Conservation (phyloP, 2,113 vertebrate species). For the Macquaria ambigua region DNA sequence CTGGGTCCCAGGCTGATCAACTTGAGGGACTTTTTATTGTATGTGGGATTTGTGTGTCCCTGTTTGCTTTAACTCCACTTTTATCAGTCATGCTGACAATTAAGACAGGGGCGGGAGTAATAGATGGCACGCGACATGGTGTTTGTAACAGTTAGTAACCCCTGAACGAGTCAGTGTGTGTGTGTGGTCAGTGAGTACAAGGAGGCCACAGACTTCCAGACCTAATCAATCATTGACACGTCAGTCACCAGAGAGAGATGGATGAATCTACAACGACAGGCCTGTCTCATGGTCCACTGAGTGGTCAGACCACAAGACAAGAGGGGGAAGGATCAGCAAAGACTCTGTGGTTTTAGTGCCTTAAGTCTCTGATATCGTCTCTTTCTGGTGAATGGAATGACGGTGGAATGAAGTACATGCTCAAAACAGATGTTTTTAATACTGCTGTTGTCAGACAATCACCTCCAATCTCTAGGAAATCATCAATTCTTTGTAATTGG, state of each 20-base stretch:
- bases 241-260: constrained; percentile 6
- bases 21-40: not conserved
- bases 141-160: not conserved
- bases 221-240: not conserved
- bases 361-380: not conserved
- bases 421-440: not conserved
- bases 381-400: not conserved
- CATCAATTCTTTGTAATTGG: not conserved
- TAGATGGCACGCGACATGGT: not conserved
- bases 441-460: not conserved
- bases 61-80: not conserved
- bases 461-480: not conserved
- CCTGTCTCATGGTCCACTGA: not conserved
- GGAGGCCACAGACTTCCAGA: not conserved
- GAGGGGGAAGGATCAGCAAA: not conserved
- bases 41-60: not conserved
- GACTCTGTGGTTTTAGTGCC: not conserved
- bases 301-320: not conserved
- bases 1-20: not conserved
- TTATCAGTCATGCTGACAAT: not conserved
- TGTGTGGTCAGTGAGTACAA: not conserved
- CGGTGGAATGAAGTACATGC: not conserved
- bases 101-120: not conserved
- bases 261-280: not conserved
- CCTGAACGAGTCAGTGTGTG: not conserved